phyloP scores from a whole-genome alignment of 2,113 vertebrate species.

The Leptobrachium ailaonicum region DNA sequence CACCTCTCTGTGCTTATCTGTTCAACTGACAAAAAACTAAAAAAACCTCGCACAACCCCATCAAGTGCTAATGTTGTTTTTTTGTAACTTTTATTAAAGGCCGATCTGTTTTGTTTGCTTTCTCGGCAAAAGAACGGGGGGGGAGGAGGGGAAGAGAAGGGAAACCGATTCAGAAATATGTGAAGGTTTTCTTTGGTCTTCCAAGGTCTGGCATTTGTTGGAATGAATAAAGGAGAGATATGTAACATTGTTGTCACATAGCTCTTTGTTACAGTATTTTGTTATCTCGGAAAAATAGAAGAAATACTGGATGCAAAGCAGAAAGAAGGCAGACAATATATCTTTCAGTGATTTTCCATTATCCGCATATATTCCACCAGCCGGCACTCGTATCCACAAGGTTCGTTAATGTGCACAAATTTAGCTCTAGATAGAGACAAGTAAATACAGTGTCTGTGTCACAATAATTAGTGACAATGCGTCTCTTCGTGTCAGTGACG shows the following conservation, averaged over 20 bases:
- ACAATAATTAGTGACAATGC: no score
- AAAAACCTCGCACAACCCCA: background rate
- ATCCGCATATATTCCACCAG: background rate
- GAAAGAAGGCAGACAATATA: background rate
- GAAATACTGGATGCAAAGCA: background rate
- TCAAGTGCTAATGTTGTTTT: background rate
- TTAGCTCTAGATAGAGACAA: background rate
- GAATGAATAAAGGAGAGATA: background rate
- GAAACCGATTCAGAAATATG: background rate
- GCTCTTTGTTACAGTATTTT: background rate
- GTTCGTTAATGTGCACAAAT: background rate
- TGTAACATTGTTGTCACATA: background rate
- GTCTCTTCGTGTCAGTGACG: no score
- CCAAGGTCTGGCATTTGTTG: constrained; percentile 10
- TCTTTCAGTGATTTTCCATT: background rate
- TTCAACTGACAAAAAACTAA: background rate
- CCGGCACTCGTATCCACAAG: background rate
- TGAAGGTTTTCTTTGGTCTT: background rate
- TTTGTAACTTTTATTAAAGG: constrained; percentile 6
- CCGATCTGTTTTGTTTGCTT: background rate
- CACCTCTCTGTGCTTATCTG: background rate
- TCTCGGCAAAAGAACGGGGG: background rate
- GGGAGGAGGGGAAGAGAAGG: background rate
- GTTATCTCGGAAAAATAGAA: background rate
- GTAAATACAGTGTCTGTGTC: background rate